Evolutionary conservation across 2,797 vertebrate genomes (phyloP).

Genomic region (Artibeus jamaicensis): DNA sequence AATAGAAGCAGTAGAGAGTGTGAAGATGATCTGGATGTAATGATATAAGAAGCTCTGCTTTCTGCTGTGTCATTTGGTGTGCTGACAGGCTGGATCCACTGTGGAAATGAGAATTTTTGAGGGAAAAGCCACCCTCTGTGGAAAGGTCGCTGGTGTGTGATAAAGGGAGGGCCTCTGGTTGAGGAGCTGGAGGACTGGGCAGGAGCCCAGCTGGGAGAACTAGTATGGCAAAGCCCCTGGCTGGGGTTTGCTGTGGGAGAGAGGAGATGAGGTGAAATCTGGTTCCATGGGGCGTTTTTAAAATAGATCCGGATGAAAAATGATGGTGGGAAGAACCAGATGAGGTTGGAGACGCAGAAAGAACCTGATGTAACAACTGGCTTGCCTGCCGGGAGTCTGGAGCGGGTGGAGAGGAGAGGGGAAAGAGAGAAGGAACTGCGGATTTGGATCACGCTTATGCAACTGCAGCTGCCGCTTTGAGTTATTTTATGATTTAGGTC

Average conservation of each 20-base stretch:
- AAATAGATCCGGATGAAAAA: constrained; percentile 35
- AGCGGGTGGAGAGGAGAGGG: background rate
- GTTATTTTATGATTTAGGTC: constrained; percentile 80
- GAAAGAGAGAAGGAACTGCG: constrained; percentile 7
- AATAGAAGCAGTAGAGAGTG: background rate
- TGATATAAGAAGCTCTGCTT: background rate
- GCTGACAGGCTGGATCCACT: background rate
- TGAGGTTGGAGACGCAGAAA: constrained; percentile 44
- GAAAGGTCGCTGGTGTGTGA: background rate
- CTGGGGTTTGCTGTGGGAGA: background rate
- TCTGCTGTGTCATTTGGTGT: constrained; percentile 12
- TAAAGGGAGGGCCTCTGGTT: background rate
- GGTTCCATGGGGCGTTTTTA: background rate
- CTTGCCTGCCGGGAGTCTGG: constrained; percentile 55
- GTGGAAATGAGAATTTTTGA: background rate
- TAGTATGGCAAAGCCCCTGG: background rate
- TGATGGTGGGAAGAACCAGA: constrained; percentile 2
- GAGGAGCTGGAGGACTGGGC: background rate
- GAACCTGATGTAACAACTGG: constrained; percentile 79
- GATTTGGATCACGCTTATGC: constrained; percentile 68
- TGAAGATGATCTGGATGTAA: background rate
- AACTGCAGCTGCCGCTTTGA: constrained; percentile 70
- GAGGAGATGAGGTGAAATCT: constrained; percentile 45
- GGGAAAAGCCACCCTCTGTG: background rate
- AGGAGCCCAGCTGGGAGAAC: background rate